These are phyloP conservation scores for Callospermophilus lateralis DNA, from an alignment of 2,113 vertebrate genomes.

Conservation along the genomic window DNA sequence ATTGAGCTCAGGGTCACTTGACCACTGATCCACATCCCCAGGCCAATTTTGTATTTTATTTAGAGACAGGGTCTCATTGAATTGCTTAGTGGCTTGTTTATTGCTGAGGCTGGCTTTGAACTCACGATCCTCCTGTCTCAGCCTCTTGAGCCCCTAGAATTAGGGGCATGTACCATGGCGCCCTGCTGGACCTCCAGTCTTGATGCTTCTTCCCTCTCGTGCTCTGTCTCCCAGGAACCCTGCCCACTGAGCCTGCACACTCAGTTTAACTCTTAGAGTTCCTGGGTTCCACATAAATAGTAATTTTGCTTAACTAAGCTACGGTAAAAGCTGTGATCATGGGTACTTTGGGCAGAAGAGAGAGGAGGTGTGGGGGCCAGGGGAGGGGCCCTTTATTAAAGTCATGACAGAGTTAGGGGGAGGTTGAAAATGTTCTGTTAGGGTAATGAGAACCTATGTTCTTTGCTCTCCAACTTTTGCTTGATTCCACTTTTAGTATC, in stretches of 20 bases:
- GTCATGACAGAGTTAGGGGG: background rate
- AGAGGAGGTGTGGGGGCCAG: background rate
- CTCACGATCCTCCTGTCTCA: no score
- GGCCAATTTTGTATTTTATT: no score
- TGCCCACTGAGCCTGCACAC: no score
- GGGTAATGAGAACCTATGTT: background rate
- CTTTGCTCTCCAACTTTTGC: background rate
- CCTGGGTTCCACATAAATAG: background rate
- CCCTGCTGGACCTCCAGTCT: no score
- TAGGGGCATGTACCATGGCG: no score
- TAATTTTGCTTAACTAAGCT: constrained; percentile 24
- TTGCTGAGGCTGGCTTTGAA: no score
- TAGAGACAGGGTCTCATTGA: no score
- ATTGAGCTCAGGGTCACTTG: no score
- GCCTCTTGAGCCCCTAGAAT: no score
- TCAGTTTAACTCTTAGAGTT: background rate
- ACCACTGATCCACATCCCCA: no score
- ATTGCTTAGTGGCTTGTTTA: no score
- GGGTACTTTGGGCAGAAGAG: background rate
- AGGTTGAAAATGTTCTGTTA: background rate
- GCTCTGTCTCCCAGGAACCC: background rate
- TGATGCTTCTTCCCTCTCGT: fast-evolving
- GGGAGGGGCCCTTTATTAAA: background rate
- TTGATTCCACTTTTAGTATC: constrained; percentile 46
- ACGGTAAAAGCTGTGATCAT: background rate